Evolutionary conservation across 2,888 invertebrate species (phyloP).

Genomic region (Bembecia ichneumoniformis): DNA sequence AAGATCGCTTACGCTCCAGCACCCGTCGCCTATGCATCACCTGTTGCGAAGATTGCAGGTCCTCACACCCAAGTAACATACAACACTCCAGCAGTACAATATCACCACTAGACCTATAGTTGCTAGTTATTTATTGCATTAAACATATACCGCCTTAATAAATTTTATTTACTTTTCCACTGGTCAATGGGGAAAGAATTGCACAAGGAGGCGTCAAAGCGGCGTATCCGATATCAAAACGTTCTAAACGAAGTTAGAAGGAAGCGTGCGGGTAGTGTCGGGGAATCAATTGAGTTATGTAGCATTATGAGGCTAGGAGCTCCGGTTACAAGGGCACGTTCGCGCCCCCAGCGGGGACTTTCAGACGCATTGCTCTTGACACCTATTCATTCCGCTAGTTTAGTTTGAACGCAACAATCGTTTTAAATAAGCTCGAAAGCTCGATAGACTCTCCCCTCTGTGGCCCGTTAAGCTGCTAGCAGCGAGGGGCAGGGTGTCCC

Average conservation of each 20-base stretch:
- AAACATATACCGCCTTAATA: conserved; percentile 30
- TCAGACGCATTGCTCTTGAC: conserved; percentile 63
- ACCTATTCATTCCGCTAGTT: conserved; percentile 60
- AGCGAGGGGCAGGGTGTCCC: conserved; percentile 20
- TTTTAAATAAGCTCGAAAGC: conserved; percentile 20
- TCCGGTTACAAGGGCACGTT: conserved; percentile 63
- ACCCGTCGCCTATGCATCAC: conserved; percentile 1
- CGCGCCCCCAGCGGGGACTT: conserved; percentile 33
- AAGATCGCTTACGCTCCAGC: conserved; percentile 20
- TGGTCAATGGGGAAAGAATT: conserved; percentile 42
- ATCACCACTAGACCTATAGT: conserved; percentile 46
- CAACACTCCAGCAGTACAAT: conserved; percentile 49
- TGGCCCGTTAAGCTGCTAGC: conserved; percentile 8
- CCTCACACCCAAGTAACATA: conserved; percentile 38
- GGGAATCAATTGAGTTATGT: conserved; percentile 71
- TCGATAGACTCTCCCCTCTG: conserved; percentile 16
- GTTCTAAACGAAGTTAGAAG: conserved; percentile 65
- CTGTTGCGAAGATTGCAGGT: conserved; percentile 7
- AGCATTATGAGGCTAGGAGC: conserved; percentile 62
- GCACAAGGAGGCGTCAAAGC: conserved; percentile 59
- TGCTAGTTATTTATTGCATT: conserved; percentile 45
- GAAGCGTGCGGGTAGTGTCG: conserved; percentile 69
- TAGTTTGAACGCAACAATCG: conserved; percentile 27
- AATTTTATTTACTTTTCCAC: conserved; percentile 30
- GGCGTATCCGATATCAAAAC: conserved; percentile 71